A percentile compares a stretch with the other conserved stretches of the same genome.
Conservation (phyloP, 2,797 vertebrate species). For the Pteropus rufus region DNA sequence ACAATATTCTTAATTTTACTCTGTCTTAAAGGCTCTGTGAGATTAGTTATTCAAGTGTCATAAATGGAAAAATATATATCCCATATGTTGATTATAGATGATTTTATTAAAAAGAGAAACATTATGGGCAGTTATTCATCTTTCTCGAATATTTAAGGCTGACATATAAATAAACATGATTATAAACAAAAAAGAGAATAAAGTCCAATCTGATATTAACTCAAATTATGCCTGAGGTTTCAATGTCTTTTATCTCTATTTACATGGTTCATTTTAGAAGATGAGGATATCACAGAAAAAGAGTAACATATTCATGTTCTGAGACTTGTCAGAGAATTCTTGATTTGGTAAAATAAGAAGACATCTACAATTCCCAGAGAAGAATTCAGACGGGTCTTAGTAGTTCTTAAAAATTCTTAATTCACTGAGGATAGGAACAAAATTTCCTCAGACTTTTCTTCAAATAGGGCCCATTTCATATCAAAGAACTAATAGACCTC, state of each 20-base stretch:
- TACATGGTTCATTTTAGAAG: not conserved
- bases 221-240: not conserved
- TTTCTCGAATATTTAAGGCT: not conserved
- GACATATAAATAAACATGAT: not conserved
- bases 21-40: not conserved
- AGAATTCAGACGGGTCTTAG: not conserved
- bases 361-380: not conserved
- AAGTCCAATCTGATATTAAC: not conserved
- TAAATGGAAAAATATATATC: not conserved
- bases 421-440: not conserved
- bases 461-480: not conserved
- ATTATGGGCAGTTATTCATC: not conserved
- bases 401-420: conserved; percentile 15
- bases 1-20: not conserved
- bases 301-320: not conserved
- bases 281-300: not conserved
- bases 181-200: conserved; percentile 12
- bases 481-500: conserved; percentile 28
- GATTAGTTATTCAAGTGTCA: not conserved
- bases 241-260: not conserved
- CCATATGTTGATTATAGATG: not conserved
- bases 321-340: not conserved
- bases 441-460: conserved; percentile 18
- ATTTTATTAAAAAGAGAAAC: conserved; percentile 23
- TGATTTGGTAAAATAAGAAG: not conserved